Evolutionary conservation across 1,140 invertebrate genomes (phyloP), one percentile per base, ranked within the genome.

Genomic region (Scaptomyza pallida): DNA sequence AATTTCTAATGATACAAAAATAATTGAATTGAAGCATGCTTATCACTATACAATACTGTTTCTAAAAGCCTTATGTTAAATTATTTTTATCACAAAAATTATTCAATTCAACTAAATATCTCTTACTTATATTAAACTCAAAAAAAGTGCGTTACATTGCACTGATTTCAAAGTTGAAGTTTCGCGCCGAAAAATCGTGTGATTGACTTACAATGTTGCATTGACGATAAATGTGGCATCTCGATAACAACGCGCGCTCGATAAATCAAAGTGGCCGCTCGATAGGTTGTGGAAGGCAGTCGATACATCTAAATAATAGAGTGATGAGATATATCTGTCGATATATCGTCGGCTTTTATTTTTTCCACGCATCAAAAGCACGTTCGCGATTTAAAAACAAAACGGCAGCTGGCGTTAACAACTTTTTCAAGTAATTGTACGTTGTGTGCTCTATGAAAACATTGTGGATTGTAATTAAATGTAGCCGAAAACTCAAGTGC

Each of bases 261-360:
- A 69, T 62, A 62, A 40, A 33, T 41, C 30, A 33, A 50, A 55
- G 17, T n/a, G 12, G 19, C 15, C 19, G 9, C 12, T 37, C 60
- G 43, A 71, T 68, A 45, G 5, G 10, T 17, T 5, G 47, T 51
- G 64, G 64, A 10, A 44, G 50, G 33, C 4, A 30, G 15, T 45
- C 60, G 60, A 70, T 55, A 55, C 26, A 9, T n/a, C 44, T 41
- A 40, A 65, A 65, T 59, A 47, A 57, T 65, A 30, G 41, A 65
- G 62, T 57, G 54, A 59, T 65, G 63, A 59, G 54, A 65, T 56
- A 59, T 65, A 59, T 56, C 33, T 50, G 17, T 15, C 65, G 68
- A 65, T 64, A 65, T 65, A 71, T 71, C 68, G 63, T 72, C 69
- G 62, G 69, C 69, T 50, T 67, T 67, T 72, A 52, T 59, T 67